Evolutionary conservation across 2,888 invertebrate species (phyloP), one percentile per base, ranked within the genome.

Genomic region (Lamellibrachia satsuma): DNA sequence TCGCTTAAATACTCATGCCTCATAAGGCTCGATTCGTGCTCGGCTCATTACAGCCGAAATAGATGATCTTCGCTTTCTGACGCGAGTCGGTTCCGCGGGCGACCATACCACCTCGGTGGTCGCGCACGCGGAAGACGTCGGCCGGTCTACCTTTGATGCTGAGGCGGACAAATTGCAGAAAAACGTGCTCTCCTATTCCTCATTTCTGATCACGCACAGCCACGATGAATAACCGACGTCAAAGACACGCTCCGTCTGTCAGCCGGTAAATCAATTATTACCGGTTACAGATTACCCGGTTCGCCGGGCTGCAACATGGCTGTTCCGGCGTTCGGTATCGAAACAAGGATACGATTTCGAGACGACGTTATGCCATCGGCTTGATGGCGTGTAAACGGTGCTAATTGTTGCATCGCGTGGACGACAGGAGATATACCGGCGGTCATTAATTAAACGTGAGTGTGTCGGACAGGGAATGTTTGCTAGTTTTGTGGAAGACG

Each of bases 21-120:
- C 75, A 75, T 22, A 75, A 22, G 75, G 75, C 75, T 2, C 75
- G n/a, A 75, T 75, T 75, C 75, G 6, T 75, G 75, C 7, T 22
- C 75, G 75, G 75, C 75, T 75, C 75, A 75, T 75, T 75, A 75
- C 75, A n/a, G 75, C 15, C 75, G 75, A 75, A 75, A 75, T 75
- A 75, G 75, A 75, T 75, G 75, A 75, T 75, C 75, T 22, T 75
- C 75, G 75, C 75, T n/a, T 75, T 75, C 75, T 75, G 75, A 75
- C 75, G 75, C 75, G 75, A 22, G 75, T 75, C 75, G 22, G 75
- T 75, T 75, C n/a, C 75, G 75, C n/a, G 22, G 15, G 22, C 22
- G 22, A 22, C 75, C 75, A 22, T 75, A 75, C 75, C 75, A 75
- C 75, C 75, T 75, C n/a, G 6, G 22, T n/a, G 22, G 75, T 15